These are phyloP conservation scores for Apamea anceps DNA, from an alignment of 2,888 invertebrate species.

Conservation along the genomic window DNA sequence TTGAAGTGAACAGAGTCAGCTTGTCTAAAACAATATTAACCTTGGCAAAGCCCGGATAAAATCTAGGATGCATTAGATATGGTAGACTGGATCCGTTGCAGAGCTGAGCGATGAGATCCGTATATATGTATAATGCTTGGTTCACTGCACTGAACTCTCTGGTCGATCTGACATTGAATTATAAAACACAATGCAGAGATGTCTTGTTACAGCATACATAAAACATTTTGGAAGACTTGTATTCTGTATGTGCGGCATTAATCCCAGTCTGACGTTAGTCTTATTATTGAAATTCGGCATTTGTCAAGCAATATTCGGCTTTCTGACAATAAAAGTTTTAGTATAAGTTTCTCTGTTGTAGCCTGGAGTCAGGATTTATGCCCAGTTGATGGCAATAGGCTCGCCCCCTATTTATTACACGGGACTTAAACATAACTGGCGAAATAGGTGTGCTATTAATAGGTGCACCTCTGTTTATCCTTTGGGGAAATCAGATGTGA, in stretches of 20 bases:
- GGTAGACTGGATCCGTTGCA: constrained; percentile 20
- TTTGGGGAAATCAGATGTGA: too few species aligned
- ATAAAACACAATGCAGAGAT: constrained; percentile 14
- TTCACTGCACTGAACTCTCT: constrained; percentile 35
- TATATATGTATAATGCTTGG: constrained; percentile 30
- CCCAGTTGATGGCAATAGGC: too few species aligned
- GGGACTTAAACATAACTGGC: too few species aligned
- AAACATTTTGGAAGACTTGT: constrained; percentile 10
- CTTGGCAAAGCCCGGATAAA: constrained; percentile 38
- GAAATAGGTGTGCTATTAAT: too few species aligned
- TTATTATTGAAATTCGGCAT: not conserved
- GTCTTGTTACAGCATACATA: constrained; percentile 3
- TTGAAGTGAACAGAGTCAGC: not conserved
- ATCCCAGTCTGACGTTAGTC: too few species aligned
- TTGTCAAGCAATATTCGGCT: not conserved
- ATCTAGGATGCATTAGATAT: constrained; percentile 49
- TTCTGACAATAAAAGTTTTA: not conserved
- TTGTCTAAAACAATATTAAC: constrained; percentile 23
- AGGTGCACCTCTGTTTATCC: too few species aligned
- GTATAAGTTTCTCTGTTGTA: too few species aligned
- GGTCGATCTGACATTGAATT: constrained; percentile 13
- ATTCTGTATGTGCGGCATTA: not conserved
- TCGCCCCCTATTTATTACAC: too few species aligned
- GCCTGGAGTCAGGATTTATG: too few species aligned
- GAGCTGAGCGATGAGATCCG: constrained; percentile 37